Conservation (phyloP, 2,888 invertebrate species). For the Sinodicranocentrus sp. region DNA sequence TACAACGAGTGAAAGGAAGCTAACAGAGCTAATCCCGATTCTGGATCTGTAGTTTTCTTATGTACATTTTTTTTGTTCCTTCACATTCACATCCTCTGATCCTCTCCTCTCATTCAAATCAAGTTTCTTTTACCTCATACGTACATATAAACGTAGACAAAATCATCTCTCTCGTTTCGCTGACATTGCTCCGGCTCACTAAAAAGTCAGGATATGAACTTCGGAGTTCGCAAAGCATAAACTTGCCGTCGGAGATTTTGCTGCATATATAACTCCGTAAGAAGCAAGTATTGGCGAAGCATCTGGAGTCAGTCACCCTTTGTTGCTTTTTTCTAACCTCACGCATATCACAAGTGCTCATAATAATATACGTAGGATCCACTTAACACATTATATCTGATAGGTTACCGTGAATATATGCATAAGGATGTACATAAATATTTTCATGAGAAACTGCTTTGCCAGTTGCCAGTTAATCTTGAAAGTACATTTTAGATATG, state of each 20-base stretch:
- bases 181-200: neutral
- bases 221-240: neutral
- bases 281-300: conserved; percentile 26
- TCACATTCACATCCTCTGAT: neutral
- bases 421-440: neutral
- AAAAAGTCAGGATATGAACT: too few species aligned
- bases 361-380: neutral
- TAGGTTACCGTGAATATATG: neutral
- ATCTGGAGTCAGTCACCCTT: conserved; percentile 53
- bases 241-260: conserved; percentile 12
- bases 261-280: conserved; percentile 8
- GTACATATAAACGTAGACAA: neutral
- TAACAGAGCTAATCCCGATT: conserved; percentile 8
- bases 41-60: conserved; percentile 22
- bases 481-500: too few species aligned
- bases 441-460: too few species aligned
- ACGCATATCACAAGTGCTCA: too few species aligned
- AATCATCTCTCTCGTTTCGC: neutral
- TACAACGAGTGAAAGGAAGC: conserved; percentile 43
- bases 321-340: conserved; percentile 7
- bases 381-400: too few species aligned
- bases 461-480: too few species aligned
- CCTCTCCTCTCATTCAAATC: conserved; percentile 25
- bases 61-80: conserved; percentile 13
- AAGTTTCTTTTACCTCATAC: conserved; percentile 44